Conservation (phyloP, 2,888 invertebrate genomes). For the Beris chalybata region DNA sequence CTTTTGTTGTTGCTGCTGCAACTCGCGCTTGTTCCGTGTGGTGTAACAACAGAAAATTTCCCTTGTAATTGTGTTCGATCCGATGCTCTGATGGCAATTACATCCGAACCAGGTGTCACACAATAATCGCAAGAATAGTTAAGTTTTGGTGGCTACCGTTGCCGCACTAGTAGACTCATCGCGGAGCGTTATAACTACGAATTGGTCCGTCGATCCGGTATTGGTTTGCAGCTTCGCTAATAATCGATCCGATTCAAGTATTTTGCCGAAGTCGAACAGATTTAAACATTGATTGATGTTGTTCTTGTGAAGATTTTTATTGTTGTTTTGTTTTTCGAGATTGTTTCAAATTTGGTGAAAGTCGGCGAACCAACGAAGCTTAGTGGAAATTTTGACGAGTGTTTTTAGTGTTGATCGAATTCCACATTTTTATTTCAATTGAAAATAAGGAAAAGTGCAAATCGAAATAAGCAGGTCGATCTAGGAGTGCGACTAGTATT, state of each 20-base stretch:
- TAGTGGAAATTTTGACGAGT: no score
- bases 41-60: not conserved
- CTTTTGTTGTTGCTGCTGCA: constrained; percentile 20
- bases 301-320: no score
- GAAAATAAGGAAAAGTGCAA: no score
- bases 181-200: not conserved
- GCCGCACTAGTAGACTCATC: not conserved
- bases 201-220: not conserved
- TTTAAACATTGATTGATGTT: no score
- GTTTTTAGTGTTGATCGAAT: no score
- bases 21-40: not conserved
- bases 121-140: constrained; percentile 24
- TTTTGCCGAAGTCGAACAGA: no score
- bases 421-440: no score
- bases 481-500: constrained; percentile 7
- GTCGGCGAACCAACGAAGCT: no score
- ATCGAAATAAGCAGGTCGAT: no score
- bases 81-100: constrained; percentile 16
- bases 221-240: constrained; percentile 18
- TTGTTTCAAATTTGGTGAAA: no score
- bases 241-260: not conserved
- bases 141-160: constrained; percentile 24
- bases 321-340: no score
- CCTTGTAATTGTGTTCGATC: constrained; percentile 13
- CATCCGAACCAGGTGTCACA: constrained; percentile 23